Conservation (phyloP, 2,797 vertebrate genomes). For the Antrozous pallidus region DNA sequence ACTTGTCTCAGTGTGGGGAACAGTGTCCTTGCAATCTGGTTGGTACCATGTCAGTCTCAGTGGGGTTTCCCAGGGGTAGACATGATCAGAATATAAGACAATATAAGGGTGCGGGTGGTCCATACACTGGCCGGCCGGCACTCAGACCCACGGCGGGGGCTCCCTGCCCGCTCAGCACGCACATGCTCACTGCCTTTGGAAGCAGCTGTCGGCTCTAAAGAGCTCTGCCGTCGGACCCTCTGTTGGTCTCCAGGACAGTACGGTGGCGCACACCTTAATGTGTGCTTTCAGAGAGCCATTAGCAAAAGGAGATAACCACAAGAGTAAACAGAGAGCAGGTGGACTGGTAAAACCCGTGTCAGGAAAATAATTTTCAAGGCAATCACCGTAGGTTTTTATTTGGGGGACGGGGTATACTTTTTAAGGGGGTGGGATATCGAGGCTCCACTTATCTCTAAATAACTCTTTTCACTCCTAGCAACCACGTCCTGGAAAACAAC, state of each 20-base stretch:
- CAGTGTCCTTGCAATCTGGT: neutral
- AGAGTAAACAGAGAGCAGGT: slow-evolving; percentile 60
- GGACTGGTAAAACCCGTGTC: neutral
- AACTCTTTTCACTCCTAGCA: slow-evolving; percentile 63
- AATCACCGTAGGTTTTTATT: neutral
- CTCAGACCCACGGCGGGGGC: neutral
- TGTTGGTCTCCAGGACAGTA: neutral
- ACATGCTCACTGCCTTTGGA: neutral
- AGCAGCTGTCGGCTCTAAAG: slow-evolving; percentile 16
- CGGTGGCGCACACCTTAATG: neutral
- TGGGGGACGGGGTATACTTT: neutral
- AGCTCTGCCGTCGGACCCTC: neutral
- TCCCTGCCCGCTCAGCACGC: neutral
- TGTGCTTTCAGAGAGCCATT: slow-evolving; percentile 60
- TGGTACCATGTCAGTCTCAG: neutral
- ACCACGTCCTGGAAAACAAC: slow-evolving; percentile 64
- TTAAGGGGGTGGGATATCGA: slow-evolving; percentile 12
- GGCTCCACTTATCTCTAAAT: slow-evolving; percentile 64
- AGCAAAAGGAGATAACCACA: slow-evolving; percentile 47
- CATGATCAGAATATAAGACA: slow-evolving; percentile 16
- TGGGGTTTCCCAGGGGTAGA: neutral
- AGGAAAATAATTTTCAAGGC: slow-evolving; percentile 47
- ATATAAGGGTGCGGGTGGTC: neutral
- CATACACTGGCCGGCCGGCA: neutral
- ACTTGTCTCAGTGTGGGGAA: neutral